Percentiles rank a stretch among this genome's conserved stretches.
Evolutionary conservation across 1,140 invertebrate genomes (phyloP).

Genomic region (Steinernema khuongi): DNA sequence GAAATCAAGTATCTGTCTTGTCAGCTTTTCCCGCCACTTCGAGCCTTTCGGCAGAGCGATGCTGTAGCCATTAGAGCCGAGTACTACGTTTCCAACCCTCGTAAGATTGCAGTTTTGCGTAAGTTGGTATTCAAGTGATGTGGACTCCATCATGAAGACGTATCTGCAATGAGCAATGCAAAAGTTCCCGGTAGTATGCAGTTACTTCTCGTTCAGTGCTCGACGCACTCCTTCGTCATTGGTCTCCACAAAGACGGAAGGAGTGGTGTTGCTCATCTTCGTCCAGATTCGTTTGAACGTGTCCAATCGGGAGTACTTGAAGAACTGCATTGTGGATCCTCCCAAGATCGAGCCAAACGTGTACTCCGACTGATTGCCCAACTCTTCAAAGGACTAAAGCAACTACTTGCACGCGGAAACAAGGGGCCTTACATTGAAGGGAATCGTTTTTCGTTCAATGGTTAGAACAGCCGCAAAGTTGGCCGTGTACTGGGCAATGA

Average conservation of each 20-base stretch:
- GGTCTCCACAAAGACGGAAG: conserved; percentile 75
- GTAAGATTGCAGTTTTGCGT: conserved; percentile 83
- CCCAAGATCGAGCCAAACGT: conserved; percentile 31
- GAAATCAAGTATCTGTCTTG: conserved; percentile 42
- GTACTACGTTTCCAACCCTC: conserved; percentile 79
- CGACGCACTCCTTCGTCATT: conserved; percentile 79
- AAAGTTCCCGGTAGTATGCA: conserved; percentile 66
- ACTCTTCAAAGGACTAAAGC: conserved; percentile 44
- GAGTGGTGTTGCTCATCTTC: conserved; percentile 63
- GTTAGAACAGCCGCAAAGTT: conserved; percentile 94
- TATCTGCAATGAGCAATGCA: conserved; percentile 83
- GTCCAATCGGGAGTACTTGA: conserved; percentile 44
- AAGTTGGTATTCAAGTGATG: conserved; percentile 77
- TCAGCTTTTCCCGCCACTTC: conserved; percentile 41
- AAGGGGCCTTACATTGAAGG: conserved; percentile 88
- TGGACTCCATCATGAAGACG: conserved; percentile 87
- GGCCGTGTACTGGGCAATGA: conserved; percentile 93
- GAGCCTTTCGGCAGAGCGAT: conserved; percentile 78
- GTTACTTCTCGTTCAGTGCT: conserved; percentile 69
- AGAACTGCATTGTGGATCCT: conserved; percentile 44
- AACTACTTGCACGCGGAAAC: conserved; percentile 83
- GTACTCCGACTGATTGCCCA: conserved; percentile 66
- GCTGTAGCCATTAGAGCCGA: conserved; percentile 86
- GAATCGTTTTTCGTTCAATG: conserved; percentile 80
- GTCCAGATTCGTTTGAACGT: conserved; percentile 41